Base-by-base conservation (phyloP, 2,113 vertebrate genomes). In the Microtus ochrogaster region DNA sequence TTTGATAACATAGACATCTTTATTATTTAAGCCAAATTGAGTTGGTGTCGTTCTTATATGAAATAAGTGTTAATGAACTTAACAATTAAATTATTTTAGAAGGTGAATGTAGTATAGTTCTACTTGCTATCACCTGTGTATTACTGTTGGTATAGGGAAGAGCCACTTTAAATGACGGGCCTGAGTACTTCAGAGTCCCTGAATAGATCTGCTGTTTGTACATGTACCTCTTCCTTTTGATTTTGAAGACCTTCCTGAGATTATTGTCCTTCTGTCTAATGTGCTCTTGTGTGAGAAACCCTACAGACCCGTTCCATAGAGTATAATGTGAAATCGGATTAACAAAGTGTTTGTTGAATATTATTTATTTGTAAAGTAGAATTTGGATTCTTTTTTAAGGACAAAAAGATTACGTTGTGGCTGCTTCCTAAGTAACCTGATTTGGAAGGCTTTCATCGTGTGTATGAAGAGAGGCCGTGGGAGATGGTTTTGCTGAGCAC, bases 401-500 rank as follows among this genome's bases (percentile, higher is more conserved):
- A 70, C 24, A 79, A n/a, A n/a, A 90, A 96, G 63, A 92, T 90
- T 11, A 61, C 17, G 81, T 92, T n/a, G 81, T 89, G 8, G 77
- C 88, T 4, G 72, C 44, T 82, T 95, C n/a, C 76, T 89, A 87
- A 92, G 17, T 81, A 85, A 81, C 33, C 1, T 92, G 63, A 84
- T 88, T 94, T 96, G 65, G n/a, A 85, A 88, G 28, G 83, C 58
- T 96, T 33, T 89, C 63, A 61, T 92, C 12, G 21, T n/a, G 33
- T 82, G 5, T 88, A 72, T 77, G 61, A 88, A 68, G 44, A 68
- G 89, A 89, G 65, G 90, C 36, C 24, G 91, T n/a, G 30, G 89
- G 47, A 85, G 68, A 94, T 83, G 30, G 91, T 94, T 96, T 96
- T 91, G 86, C 89, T 96, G 89, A 92, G 44, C 33, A 70, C 55